phyloP scores from a whole-genome alignment of 2,113 vertebrate genomes.

The Varanus komodoensis region DNA sequence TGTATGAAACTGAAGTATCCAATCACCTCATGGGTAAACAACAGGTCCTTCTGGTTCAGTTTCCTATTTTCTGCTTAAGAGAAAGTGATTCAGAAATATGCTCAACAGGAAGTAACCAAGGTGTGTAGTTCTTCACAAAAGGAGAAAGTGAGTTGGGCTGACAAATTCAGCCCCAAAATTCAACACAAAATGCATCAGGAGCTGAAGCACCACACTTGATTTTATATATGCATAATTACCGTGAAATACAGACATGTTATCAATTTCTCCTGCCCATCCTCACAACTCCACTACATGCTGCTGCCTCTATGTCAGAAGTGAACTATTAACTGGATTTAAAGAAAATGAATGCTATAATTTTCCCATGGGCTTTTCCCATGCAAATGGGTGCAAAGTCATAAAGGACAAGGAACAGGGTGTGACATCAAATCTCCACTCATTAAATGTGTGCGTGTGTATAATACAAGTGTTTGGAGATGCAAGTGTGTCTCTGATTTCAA shows the following conservation, averaged over 20 bases:
- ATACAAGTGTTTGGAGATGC: neutral
- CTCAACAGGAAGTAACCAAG: neutral
- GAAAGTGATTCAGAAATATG: conserved; percentile 22
- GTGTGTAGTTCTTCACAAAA: neutral
- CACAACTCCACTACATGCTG: neutral
- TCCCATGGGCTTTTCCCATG: no score
- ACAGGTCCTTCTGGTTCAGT: conserved; percentile 44
- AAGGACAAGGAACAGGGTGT: neutral
- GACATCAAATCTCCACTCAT: neutral
- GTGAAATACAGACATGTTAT: neutral
- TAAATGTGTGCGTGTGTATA: neutral
- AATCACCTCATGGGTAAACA: conserved; percentile 68
- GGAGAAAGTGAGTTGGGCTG: conserved; percentile 41
- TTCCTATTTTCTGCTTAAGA: conserved; percentile 39
- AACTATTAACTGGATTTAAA: neutral
- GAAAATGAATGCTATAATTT: no score
- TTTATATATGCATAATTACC: conserved; percentile 50
- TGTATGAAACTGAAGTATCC: conserved; percentile 45
- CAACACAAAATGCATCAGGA: conserved; percentile 29
- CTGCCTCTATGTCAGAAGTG: neutral
- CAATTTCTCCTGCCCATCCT: no score
- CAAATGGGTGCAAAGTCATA: neutral
- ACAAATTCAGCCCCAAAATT: neutral
- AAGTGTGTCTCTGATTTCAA: neutral
- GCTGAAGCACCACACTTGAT: conserved; percentile 50